Base-by-base conservation (phyloP, 2,797 vertebrate species). In the Perodicticus potto region DNA sequence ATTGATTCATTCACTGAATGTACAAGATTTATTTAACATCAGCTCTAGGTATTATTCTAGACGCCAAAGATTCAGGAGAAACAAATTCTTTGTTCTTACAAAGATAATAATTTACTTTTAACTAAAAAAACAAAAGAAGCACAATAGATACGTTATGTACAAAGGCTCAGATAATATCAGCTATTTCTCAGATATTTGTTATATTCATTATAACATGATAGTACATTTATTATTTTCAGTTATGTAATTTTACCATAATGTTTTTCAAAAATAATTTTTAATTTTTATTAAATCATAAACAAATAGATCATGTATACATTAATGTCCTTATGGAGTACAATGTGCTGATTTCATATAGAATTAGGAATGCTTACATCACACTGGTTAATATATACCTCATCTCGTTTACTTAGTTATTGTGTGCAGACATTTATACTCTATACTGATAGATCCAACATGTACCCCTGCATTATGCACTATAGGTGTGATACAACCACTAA, bases 101-200 rank as follows among this genome's bases (percentile, higher is more conserved):
- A 27, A 67, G 34, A 91, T 45, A 83, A 57, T 23, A 10, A 83
- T 83, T 95, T 83, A 34, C 23, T n/a, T 80, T 2, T 22, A 32
- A 78, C 4, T 83, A 74, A 73, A 59, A 82, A 77, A 84, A 63
- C 40, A 10, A 37, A 61, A 43, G 43, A 94, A 2, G 4, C 14
- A 34, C 17, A 69, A 61, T 63, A 86, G 9, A 69, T 45, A 49
- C 3, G 14, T 53, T 16, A 53, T 17, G 49, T 53, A 53, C 29
- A 81, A 73, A 93, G 17, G 7, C 19, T 63, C 17, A 65, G 78
- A 20, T 65, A 80, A 65, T 37, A n/a, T 14, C 70, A 80, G 32
- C 11, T 89, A 49, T 80, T 92, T 96, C 40, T 89, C 49, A 80
- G 84, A 90, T 73, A 83, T 45, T 85, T 55, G 17, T 32, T 55